Conservation (phyloP, 2,888 invertebrate genomes). For the Tetrapedia diversipes region DNA sequence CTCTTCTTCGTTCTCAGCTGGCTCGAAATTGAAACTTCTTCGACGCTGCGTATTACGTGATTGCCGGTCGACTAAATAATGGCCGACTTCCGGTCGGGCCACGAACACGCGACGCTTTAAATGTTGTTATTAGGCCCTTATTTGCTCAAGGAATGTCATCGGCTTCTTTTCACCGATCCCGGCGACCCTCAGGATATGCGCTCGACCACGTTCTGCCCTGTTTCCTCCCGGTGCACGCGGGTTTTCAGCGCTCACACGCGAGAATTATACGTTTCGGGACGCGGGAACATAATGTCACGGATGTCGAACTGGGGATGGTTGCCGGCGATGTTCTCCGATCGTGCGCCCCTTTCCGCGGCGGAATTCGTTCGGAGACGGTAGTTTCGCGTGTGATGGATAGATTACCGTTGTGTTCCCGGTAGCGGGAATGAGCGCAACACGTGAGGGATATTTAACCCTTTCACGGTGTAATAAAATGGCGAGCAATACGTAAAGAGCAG, state of each 20-base stretch:
- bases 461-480: too few species aligned
- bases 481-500: too few species aligned
- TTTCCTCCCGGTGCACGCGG: constrained; percentile 30
- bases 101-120: constrained; percentile 57
- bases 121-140: constrained; percentile 58
- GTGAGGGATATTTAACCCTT: too few species aligned
- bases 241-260: constrained; percentile 5
- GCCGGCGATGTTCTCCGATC: not conserved
- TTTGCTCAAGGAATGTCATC: constrained; percentile 61
- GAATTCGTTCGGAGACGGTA: too few species aligned
- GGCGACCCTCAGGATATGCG: constrained; percentile 37
- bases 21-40: constrained; percentile 42
- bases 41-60: constrained; percentile 46
- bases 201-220: constrained; percentile 35
- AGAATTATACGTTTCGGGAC: constrained; percentile 15
- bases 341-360: too few species aligned
- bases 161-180: constrained; percentile 48
- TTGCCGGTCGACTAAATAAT: constrained; percentile 49
- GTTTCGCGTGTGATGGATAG: too few species aligned
- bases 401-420: too few species aligned
- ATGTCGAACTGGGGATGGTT: constrained; percentile 13
- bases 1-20: constrained; percentile 22
- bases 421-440: too few species aligned
- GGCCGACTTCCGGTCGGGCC: constrained; percentile 47
- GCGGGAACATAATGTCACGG: not conserved